Percentiles rank a stretch among this genome's conserved stretches.
phyloP scores from a whole-genome alignment of 2,113 vertebrate species.

The Erythrocebus patas region DNA sequence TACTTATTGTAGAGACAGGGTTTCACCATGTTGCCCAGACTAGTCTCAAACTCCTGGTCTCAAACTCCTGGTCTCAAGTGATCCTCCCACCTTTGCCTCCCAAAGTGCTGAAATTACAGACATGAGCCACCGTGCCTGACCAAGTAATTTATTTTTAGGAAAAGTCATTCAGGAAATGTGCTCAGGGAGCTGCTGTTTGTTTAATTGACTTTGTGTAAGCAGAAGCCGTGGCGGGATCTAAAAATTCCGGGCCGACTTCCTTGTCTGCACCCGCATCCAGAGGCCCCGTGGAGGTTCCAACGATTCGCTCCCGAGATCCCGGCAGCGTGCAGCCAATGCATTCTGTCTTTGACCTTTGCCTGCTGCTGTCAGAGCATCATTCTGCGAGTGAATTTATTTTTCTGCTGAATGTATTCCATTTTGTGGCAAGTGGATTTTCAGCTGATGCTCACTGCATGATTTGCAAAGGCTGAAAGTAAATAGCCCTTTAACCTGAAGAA shows the following conservation, averaged over 20 bases:
- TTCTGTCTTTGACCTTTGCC: slow-evolving; percentile 72
- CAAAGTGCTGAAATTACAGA: too few species aligned
- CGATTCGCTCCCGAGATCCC: not conserved
- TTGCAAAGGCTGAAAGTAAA: slow-evolving; percentile 71
- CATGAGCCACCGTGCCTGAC: too few species aligned
- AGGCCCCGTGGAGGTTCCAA: not conserved
- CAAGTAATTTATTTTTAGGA: slow-evolving; percentile 9
- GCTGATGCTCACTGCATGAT: too few species aligned
- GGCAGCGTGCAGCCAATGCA: slow-evolving; percentile 43
- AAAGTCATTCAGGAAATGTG: fast-evolving
- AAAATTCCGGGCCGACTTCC: slow-evolving; percentile 37
- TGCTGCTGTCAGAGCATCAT: slow-evolving; percentile 28
- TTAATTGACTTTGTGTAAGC: slow-evolving; percentile 58
- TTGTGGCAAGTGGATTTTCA: too few species aligned
- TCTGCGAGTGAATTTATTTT: slow-evolving; percentile 67
- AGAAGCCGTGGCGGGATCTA: not conserved
- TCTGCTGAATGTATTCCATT: slow-evolving; percentile 37
- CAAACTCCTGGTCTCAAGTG: too few species aligned
- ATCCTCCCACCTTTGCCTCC: too few species aligned
- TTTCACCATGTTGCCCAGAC: too few species aligned
- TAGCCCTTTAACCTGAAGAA: slow-evolving; percentile 60
- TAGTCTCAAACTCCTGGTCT: too few species aligned
- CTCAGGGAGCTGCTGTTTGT: not conserved
- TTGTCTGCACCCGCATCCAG: fast-evolving
- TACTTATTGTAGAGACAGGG: too few species aligned